Base-by-base conservation (phyloP, 2,797 vertebrate genomes). In the Meda fulgida region DNA sequence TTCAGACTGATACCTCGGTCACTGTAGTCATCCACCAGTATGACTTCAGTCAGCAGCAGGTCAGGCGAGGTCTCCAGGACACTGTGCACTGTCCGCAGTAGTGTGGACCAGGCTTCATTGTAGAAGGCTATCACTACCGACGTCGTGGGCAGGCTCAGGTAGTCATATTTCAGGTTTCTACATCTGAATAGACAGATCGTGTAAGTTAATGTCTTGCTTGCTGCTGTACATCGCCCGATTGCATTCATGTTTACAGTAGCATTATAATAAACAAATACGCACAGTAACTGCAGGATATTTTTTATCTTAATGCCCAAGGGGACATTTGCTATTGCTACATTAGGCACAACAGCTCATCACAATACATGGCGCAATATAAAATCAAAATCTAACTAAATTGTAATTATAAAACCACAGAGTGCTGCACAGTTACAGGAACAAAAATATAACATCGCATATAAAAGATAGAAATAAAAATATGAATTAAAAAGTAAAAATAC, bases 1-100 rank as follows among this genome's bases (percentile, higher is more conserved):
- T 58, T 77, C 29, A 70, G 40, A 65, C 51, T 63, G 21, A 29
- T 85, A 99, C 98, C 97, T 97, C 95, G 93, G n/a, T 99, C 97
- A 43, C 98, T 99, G 90, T 97, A 98, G 94, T 99, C 98, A 89
- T 99, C 98, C 79, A 99, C 98, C 70, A 99, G 95, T 88, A 99
- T 97, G 89, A 99, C 81, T 92, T 99, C 98, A 78, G 94, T 96
- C 77, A 99, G 93, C 83, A 99, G 95, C 78, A 97, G 92, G 91
- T 99, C 96, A 0, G 98, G 97, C 34, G 97, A 97, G 0, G 97
- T 99, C 94, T 99, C 98, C 70, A 99, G 96, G 86, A 99, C 97
- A 19, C 97, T 99, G 89, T 97, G 96, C 75, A 97, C 94, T 5
- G 96, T 97, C 79, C 97, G 91, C 48, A 97, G 93, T 84, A 97